Evolutionary conservation across 2,113 vertebrate species (phyloP).

Genomic region (Plecotus auritus): DNA sequence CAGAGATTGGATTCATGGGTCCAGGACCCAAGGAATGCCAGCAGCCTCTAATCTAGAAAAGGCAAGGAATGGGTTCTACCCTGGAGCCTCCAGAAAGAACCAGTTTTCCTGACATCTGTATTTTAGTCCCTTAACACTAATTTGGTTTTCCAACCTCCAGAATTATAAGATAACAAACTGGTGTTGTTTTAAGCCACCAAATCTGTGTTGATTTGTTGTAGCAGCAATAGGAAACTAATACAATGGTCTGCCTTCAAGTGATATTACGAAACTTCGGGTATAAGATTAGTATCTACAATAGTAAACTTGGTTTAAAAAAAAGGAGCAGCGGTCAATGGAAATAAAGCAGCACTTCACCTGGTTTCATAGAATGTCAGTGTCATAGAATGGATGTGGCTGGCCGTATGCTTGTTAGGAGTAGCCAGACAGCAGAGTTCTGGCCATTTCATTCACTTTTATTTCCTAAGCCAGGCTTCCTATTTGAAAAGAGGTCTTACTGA

Average conservation of each 20-base stretch:
- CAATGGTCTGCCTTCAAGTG: background rate
- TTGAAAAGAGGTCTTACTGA: conserved; percentile 5
- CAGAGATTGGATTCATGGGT: background rate
- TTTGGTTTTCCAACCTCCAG: background rate
- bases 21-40: background rate
- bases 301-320: background rate
- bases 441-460: background rate
- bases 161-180: background rate
- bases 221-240: background rate
- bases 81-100: background rate
- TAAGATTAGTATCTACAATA: background rate
- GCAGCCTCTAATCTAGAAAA: background rate
- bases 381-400: background rate
- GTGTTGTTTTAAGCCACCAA: background rate
- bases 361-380: background rate
- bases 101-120: background rate
- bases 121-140: background rate
- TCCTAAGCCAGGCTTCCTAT: background rate
- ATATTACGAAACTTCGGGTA: background rate
- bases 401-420: background rate
- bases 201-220: background rate
- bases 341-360: background rate
- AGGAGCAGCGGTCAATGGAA: background rate
- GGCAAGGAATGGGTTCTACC: background rate
- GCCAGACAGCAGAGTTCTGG: background rate